A percentile compares a stretch with the other conserved stretches of the same genome.
Conservation (phyloP, 2,797 vertebrate species). For the Dendrocincla tyrannina region DNA sequence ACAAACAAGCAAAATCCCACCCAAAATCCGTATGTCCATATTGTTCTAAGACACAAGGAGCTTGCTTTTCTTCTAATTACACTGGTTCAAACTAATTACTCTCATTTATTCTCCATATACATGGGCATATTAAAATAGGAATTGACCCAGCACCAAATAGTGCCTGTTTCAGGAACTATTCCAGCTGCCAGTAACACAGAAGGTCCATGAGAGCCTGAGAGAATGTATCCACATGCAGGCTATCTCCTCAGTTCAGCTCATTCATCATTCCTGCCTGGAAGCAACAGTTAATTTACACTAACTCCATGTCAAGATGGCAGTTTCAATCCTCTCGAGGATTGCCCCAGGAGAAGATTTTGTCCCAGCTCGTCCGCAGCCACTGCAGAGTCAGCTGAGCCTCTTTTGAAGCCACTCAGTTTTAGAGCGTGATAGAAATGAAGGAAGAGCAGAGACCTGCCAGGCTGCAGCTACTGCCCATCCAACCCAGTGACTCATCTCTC, state of each 20-base stretch:
- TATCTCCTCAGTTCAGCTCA: slow-evolving; percentile 57
- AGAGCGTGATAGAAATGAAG: background rate
- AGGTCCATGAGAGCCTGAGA: slow-evolving; percentile 41
- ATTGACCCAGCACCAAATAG: background rate
- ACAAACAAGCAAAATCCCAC: background rate
- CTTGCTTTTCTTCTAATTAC: background rate
- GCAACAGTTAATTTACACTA: slow-evolving; percentile 59
- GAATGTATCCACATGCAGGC: background rate
- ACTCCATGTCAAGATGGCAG: slow-evolving; percentile 6
- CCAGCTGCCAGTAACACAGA: background rate
- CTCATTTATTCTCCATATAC: background rate
- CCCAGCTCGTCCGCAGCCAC: slow-evolving; percentile 10
- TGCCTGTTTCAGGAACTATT: slow-evolving; percentile 31
- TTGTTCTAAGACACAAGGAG: background rate
- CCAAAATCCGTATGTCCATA: rapidly evolving
- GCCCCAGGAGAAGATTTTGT: slow-evolving; percentile 30
- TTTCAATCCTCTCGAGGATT: slow-evolving; percentile 20
- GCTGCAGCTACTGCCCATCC: background rate
- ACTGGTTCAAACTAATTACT: background rate
- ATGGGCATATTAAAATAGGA: background rate
- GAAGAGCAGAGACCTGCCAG: background rate
- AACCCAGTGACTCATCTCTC: background rate
- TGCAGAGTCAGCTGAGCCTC: slow-evolving; percentile 2
- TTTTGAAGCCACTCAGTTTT: background rate
- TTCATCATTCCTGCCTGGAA: slow-evolving; percentile 40